These are phyloP conservation scores for Cinara cedri DNA, from an alignment of 2,888 invertebrate species.

Conservation along the genomic window DNA sequence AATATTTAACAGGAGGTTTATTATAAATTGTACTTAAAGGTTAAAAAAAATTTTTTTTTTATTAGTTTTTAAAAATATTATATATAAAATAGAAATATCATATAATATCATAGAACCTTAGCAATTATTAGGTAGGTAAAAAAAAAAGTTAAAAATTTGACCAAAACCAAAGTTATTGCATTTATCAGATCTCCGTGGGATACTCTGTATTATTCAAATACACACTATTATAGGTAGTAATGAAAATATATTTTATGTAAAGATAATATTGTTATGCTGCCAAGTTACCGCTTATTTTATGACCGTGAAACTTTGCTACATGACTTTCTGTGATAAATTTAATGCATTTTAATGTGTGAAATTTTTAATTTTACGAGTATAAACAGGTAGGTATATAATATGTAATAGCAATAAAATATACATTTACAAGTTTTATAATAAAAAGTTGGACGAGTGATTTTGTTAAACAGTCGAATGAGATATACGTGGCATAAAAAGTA, in stretches of 20 bases:
- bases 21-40: no score
- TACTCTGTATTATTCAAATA: no score
- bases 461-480: background rate
- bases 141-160: background rate
- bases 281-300: slow-evolving; percentile 16
- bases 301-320: slow-evolving; percentile 3
- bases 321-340: slow-evolving; percentile 13
- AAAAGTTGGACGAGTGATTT: background rate
- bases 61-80: no score
- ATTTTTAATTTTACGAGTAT: background rate
- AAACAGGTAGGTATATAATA: background rate
- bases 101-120: no score
- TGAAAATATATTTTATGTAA: background rate
- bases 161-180: background rate
- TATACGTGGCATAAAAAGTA: background rate
- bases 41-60: no score
- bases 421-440: background rate
- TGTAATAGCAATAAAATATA: slow-evolving; percentile 12
- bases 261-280: slow-evolving; percentile 7
- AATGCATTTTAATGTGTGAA: background rate
- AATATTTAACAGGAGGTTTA: no score
- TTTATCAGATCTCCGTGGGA: no score
- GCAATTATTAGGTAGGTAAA: background rate
- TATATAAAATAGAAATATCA: no score
- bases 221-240: background rate